Percentiles rank a stretch among this genome's conserved stretches.
phyloP scores from a whole-genome alignment of 2,888 invertebrate species.

The Yponomeuta cagnagella region DNA sequence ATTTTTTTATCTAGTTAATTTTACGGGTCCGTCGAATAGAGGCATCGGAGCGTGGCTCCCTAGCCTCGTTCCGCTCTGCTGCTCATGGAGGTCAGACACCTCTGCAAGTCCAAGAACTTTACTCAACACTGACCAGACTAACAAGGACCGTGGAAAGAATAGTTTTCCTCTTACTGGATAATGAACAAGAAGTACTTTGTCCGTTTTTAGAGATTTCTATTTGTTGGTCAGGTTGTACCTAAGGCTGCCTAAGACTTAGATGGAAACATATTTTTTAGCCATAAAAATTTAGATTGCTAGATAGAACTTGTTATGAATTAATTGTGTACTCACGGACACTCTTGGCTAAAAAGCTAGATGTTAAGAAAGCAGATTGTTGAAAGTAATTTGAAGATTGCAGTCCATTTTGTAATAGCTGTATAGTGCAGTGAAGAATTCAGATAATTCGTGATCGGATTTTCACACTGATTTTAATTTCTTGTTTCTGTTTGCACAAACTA shows the following conservation, averaged over 20 bases:
- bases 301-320: not conserved
- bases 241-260: not conserved
- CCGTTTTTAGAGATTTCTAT: not conserved
- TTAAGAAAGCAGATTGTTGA: not conserved
- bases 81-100: constrained; percentile 56
- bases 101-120: constrained; percentile 20
- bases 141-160: not conserved
- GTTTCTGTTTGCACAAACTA: too few relatives aligned
- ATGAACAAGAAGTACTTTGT: not conserved
- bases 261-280: not conserved
- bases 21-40: constrained; percentile 7
- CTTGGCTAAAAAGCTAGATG: not conserved
- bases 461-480: too few relatives aligned
- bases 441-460: too few relatives aligned
- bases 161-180: not conserved
- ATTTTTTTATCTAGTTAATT: constrained; percentile 1
- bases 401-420: not conserved
- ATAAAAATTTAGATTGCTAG: not conserved
- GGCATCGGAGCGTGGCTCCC: constrained; percentile 52
- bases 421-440: not conserved
- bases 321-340: not conserved
- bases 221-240: not conserved
- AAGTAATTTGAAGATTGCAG: not conserved
- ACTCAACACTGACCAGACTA: not conserved
- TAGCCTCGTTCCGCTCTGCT: constrained; percentile 36